Evolutionary conservation across 1,140 invertebrate species (phyloP).

Genomic region (Drosophila virilis): DNA sequence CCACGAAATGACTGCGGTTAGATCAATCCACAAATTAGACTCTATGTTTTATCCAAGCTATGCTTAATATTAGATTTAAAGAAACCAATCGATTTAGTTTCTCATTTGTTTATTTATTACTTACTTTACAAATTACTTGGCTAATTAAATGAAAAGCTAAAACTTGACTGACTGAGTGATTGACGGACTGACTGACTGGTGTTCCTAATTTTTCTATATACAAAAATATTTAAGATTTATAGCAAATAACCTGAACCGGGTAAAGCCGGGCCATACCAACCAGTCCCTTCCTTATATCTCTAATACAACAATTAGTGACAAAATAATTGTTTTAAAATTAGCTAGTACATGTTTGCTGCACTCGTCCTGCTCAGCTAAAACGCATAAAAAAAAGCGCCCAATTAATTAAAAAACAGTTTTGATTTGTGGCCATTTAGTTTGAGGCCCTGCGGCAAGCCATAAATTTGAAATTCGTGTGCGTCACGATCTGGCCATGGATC

Average conservation of each 20-base stretch:
- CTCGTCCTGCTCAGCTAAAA: neutral
- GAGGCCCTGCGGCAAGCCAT: constrained; percentile 21
- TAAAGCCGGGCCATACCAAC: too few relatives aligned
- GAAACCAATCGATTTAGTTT: constrained; percentile 41
- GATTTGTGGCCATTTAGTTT: constrained; percentile 75
- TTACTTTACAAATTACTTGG: too few relatives aligned
- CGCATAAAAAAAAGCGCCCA: constrained; percentile 33
- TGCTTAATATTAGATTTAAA: constrained; percentile 9
- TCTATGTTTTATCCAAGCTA: constrained; percentile 48
- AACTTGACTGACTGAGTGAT: too few relatives aligned
- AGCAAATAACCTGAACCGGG: too few relatives aligned
- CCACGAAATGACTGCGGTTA: constrained; percentile 47
- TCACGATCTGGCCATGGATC: constrained; percentile 41
- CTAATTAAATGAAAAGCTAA: too few relatives aligned
- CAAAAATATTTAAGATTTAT: too few relatives aligned
- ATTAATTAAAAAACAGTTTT: constrained; percentile 75
- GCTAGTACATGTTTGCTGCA: neutral
- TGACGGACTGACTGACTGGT: too few relatives aligned
- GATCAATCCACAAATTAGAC: constrained; percentile 40
- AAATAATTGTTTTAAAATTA: neutral
- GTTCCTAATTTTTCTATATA: too few relatives aligned
- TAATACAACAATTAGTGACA: too few relatives aligned
- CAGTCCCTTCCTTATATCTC: too few relatives aligned
- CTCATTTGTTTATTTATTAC: too few relatives aligned
- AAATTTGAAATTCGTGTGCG: constrained; percentile 18